Evolutionary conservation across 2,113 vertebrate genomes (phyloP), one percentile per base, ranked within the genome.

Genomic region (Irena cyanogastra): DNA sequence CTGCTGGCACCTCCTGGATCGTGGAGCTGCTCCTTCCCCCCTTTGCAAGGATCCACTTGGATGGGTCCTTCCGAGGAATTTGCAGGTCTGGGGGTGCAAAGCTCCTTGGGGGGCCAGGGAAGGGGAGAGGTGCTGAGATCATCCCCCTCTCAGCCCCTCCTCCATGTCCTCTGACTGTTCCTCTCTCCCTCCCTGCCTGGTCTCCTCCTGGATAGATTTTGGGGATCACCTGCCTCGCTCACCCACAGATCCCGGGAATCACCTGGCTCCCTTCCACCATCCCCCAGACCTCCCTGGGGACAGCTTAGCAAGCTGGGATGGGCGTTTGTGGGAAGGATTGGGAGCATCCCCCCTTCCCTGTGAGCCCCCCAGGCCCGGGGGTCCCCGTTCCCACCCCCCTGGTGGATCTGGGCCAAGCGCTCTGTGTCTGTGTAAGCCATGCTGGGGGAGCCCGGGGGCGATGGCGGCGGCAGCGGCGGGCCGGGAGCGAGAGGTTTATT

Each of bases 401-500:
- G 94, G 82, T 83, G 76, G 89, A 86, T 83, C 90, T 82, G 56
- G 79, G 95, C 28, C 92, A 93, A 97, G 97, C 97, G 96, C 97
- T 98, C 96, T 49, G 45, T 95, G 97, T 97, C 93, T 96, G 94
- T 94, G 65, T 74, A 97, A 97, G 97, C 98, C 98, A 97, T 97
- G 94, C 8, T 33, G 52, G 82, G 63, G 42, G 56, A 76, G 91
- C 89, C 76, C 6, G 31, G 83, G 85, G 70, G 7, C 3, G 83
- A 92, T 4, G 93, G 96, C 45, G 89, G 96, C 91, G 95, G 97
- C 95, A 90, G 96, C 81, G 15, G 86, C 59, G 93, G 95, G 95
- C 93, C 47, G 89, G 96, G 93, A 96, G 96, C 87, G 95, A 98
- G 95, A 98, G 96, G 97, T 98, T 98, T 98, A 98, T 98, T 98